Base-by-base conservation (phyloP, 1,140 invertebrate species). In the Armadillidium nasatum region DNA sequence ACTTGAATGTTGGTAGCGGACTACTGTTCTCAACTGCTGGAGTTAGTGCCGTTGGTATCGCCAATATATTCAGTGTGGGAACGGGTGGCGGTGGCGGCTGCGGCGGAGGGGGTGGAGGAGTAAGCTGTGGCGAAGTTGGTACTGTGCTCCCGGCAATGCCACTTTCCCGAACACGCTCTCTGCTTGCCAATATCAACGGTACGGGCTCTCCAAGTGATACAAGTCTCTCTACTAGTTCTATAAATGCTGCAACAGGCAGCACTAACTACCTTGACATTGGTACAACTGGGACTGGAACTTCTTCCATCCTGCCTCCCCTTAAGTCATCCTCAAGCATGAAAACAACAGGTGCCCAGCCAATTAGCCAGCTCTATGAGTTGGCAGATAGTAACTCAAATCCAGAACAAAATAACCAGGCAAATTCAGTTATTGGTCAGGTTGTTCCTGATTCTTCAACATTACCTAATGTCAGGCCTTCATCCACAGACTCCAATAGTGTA, bases 401-500 rank as follows among this genome's bases (percentile, higher is more conserved):
- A 10, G 46, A 50, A 50, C 46, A 50, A 50, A 50, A 50, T 15
- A 50, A 15, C 46, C 46, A 50, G 46, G 9, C 46, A 10, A 50
- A 9, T 50, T 50, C 46, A 50, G 46, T 50, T 50, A 15, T n/a
- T n/a, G n/a, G n/a, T n/a, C n/a, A n/a, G n/a, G n/a, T n/a, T n/a
- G n/a, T n/a, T n/a, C n/a, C 46, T 10, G 46, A 50, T 9, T 15
- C 50, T 15, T 60, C 76, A 21, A 79, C 73, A 43, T 71, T 79
- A 71, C 82, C 74, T 11, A 73, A 71, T 54, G 74, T 77, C 45
- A 71, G 78, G 74, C 78, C 78, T 22, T 72, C 79, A 10, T 76
- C 75, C 9, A 81, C 76, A 7, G 82, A 81, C 74, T 80, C 79
- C 15, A 80, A 78, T 15, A 81, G 81, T 70, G 78, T 79, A 10